Conservation (phyloP, 2,888 invertebrate genomes). For the Timema podura region DNA sequence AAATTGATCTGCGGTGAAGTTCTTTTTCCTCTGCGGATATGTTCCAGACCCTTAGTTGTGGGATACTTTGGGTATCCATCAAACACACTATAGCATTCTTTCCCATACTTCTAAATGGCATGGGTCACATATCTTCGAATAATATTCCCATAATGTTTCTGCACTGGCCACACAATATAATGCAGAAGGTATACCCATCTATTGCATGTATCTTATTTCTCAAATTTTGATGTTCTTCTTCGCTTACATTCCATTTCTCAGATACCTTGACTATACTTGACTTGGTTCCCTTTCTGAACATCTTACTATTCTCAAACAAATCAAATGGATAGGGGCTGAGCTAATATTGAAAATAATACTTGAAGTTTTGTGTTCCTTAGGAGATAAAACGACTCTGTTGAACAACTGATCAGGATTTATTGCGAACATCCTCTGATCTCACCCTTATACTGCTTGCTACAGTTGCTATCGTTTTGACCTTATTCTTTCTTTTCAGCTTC, state of each 20-base stretch:
- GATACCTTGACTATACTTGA: not conserved
- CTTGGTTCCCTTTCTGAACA: not conserved
- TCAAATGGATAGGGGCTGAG: not conserved
- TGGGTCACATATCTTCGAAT: not conserved
- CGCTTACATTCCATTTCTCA: not conserved
- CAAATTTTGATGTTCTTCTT: not conserved
- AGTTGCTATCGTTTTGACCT: no score
- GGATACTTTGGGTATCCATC: not conserved
- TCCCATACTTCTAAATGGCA: not conserved
- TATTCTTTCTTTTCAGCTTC: no score
- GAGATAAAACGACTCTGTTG: conserved; percentile 2
- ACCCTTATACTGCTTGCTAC: no score
- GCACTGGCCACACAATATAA: not conserved
- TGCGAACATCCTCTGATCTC: no score
- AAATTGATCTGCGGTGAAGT: conserved; percentile 4
- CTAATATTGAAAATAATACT: conserved; percentile 9
- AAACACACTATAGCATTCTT: not conserved
- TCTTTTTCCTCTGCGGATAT: not conserved
- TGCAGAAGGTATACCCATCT: not conserved
- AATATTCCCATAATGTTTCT: not conserved
- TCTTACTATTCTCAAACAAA: not conserved
- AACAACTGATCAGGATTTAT: conserved; percentile 2
- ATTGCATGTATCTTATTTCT: not conserved
- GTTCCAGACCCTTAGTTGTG: not conserved
- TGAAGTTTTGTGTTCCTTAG: conserved; percentile 3